Conservation (phyloP, 2,888 invertebrate species). For the Tinea trinotella region DNA sequence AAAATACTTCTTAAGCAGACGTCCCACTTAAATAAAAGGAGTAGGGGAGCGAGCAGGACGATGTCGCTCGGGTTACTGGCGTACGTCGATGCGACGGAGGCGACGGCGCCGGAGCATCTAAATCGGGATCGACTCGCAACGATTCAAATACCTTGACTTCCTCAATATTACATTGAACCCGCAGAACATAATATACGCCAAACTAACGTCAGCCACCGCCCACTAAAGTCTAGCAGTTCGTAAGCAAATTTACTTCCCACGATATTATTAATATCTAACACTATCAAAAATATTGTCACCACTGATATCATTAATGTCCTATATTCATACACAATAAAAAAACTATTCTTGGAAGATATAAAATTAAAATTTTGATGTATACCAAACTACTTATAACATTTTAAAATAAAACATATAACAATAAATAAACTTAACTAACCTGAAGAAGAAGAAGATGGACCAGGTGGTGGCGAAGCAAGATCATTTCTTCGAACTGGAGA, state of each 20-base stretch:
- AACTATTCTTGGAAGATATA: neutral
- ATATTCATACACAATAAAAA: neutral
- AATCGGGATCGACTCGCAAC: conserved; percentile 70
- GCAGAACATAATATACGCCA: conserved; percentile 56
- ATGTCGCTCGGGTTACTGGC: conserved; percentile 66
- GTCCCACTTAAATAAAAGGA: conserved; percentile 38
- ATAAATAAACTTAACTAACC: conserved; percentile 36
- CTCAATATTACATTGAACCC: conserved; percentile 73
- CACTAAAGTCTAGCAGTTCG: conserved; percentile 26
- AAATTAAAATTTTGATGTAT: too few relatives aligned
- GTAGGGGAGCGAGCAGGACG: conserved; percentile 57
- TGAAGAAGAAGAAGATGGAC: conserved; percentile 39
- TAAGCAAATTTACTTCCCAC: conserved; percentile 30
- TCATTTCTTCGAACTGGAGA: conserved; percentile 50
- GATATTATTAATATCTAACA: conserved; percentile 21
- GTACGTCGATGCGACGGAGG: conserved; percentile 52
- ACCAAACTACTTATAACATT: too few relatives aligned
- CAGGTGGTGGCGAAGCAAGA: conserved; percentile 42
- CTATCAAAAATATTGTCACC: neutral
- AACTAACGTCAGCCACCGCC: conserved; percentile 62
- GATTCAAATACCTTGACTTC: conserved; percentile 73
- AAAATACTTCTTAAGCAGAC: conserved; percentile 24
- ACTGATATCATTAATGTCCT: conserved; percentile 1
- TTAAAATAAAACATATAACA: conserved; percentile 36
- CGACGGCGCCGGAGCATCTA: conserved; percentile 68